Evolutionary conservation across 2,113 vertebrate species (phyloP), one percentile per base, ranked within the genome.

Genomic region (Pangasianodon gigas): DNA sequence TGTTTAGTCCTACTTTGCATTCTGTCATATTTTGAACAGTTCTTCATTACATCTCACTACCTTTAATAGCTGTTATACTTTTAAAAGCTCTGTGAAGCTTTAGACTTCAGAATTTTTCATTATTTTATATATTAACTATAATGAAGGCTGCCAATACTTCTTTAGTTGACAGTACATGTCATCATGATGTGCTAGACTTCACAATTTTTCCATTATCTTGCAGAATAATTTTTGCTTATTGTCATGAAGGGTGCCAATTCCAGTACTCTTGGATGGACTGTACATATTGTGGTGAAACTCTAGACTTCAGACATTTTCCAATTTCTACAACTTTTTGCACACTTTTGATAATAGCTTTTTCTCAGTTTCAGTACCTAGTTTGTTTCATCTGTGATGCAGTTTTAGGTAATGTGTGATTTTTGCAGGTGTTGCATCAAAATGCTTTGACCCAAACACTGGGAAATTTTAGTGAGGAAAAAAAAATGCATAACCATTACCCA

Each of bases 401-500:
- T 0, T 67, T 32, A 13, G 29, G 69, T 19, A 19, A 21, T 8
- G 29, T n/a, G 48, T 54, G 14, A 14, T 52, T 81, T 52, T 81
- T 54, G 26, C 13, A 80, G 46, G 77, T 37, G 1, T 37, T 83
- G n/a, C 52, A 83, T 83, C 29, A 37, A 56, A 54, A 44, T 44
- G 14, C 7, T 56, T 83, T 19, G 32, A 82, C 52, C 51, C 51
- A 18, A 82, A 54, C 26, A 56, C 14, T 3, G 16, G 32, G 52
- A 65, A 29, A 32, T 29, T 11, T 46, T 29, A 54, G 3, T 19
- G 48, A 32, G 18, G 14, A 3, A 82, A 14, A 44, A 58, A 44
- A 84, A 84, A 83, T 84, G 37, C 10, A 84, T 62, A 16, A 60
- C 1, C 81, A 58, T 80, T 52, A 82, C 79, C 51, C 69, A 16